A percentile compares a stretch with the other conserved stretches of the same genome.
These are phyloP conservation scores for Agrilus biguttatus DNA, from an alignment of 2,888 invertebrate genomes.

Conservation along the genomic window DNA sequence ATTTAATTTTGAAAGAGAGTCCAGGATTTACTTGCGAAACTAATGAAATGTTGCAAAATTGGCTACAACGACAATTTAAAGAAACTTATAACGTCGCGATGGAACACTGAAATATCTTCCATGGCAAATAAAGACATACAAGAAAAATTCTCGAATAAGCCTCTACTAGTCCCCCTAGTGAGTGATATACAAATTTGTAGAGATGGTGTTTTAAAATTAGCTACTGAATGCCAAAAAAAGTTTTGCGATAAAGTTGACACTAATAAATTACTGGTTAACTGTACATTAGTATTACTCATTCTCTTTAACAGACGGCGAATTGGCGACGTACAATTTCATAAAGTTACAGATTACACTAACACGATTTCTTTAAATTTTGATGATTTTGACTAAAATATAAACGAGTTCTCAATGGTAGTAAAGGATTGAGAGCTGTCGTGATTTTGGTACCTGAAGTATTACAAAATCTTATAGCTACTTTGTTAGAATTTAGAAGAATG, in stretches of 20 bases:
- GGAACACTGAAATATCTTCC: constrained; percentile 3
- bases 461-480: constrained; percentile 11
- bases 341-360: constrained; percentile 6
- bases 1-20: constrained; percentile 11
- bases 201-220: constrained; percentile 5
- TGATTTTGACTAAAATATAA: constrained; percentile 13
- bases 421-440: constrained; percentile 16
- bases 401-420: constrained; percentile 15
- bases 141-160: constrained; percentile 10
- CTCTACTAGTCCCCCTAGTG: constrained; percentile 8
- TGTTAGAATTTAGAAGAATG: constrained; percentile 14
- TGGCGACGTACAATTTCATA: constrained; percentile 10
- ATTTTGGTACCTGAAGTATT: constrained; percentile 14
- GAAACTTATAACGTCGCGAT: constrained; percentile 1
- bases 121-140: constrained; percentile 9
- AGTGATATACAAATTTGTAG: constrained; percentile 8
- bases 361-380: constrained; percentile 3
- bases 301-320: constrained; percentile 10
- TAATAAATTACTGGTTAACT: constrained; percentile 6
- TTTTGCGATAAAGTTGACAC: constrained; percentile 4
- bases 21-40: constrained; percentile 10
- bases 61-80: neutral
- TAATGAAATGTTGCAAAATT: constrained; percentile 1
- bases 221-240: constrained; percentile 3
- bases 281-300: constrained; percentile 7